Base-by-base conservation (phyloP, 2,113 vertebrate species). In the Anoura caudifer region DNA sequence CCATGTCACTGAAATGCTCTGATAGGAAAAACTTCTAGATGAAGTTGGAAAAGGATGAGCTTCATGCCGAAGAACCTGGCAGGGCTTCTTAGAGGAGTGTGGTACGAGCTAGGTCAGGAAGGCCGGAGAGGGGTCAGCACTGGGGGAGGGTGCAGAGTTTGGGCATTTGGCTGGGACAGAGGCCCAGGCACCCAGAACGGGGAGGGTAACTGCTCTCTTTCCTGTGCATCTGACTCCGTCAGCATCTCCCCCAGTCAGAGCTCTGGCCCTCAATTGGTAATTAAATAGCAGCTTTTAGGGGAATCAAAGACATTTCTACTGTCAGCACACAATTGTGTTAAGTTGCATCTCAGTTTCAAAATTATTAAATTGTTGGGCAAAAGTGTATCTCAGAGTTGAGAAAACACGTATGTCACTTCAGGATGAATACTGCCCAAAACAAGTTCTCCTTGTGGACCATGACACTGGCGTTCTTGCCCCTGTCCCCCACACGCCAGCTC, bases 311-410 rank as follows among this genome's bases (percentile, higher is more conserved):
- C 63, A 81, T 8, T 83, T 70, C 76, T 87, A 22, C 43, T 15
- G 15, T 59, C 69, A 80, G 63, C 54, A 91, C 31, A 72, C 47
- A n/a, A 4, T 90, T 81, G 63, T 87, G 90, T 94, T 95, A 88
- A 85, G 41, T 88, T 96, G 52, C 76, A 90, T 84, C 63, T 81
- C n/a, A 70, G 83, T 86, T 90, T 92, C 47, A 92, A 95, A 96
- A 77, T 70, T 45, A 41, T 73, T 92, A 33, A 36, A 75, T 61
- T 76, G n/a, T 65, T 52, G 65, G 20, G 43, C 45, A 14, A 54
- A 79, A 87, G 26, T 77, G 15, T 90, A 77, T 96, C 52, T 96
- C 87, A 94, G 41, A 80, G 56, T 33, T 73, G 67, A 92, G 81
- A 94, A 95, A 92, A 82, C 85, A 45, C 15, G 38, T 73, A 84